Evolutionary conservation across 2,797 vertebrate genomes (phyloP).

Genomic region (Propithecus perrieri): DNA sequence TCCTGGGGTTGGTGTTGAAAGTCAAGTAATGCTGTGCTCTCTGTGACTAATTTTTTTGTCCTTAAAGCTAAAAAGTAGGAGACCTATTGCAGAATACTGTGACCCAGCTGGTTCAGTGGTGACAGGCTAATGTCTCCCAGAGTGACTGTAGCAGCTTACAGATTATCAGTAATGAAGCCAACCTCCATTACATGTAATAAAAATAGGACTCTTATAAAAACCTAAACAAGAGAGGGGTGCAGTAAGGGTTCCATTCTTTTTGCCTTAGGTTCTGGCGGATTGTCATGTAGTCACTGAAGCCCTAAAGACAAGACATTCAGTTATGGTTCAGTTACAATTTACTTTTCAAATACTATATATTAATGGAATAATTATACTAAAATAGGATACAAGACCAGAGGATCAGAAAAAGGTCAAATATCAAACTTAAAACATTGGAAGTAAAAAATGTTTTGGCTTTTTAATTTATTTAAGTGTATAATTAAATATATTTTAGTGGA

Average conservation of each 20-base stretch:
- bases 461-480: neutral
- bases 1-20: conserved; percentile 46
- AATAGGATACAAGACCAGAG: neutral
- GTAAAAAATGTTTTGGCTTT: conserved; percentile 8
- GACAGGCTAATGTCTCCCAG: conserved; percentile 69
- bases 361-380: conserved; percentile 34
- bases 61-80: conserved; percentile 37
- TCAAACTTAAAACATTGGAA: neutral
- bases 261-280: conserved; percentile 55
- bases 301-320: conserved; percentile 24
- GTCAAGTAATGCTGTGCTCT: conserved; percentile 28
- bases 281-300: conserved; percentile 35
- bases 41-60: conserved; percentile 48
- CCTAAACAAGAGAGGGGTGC: conserved; percentile 37
- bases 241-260: conserved; percentile 28
- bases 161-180: conserved; percentile 59
- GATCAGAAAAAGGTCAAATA: conserved; percentile 6
- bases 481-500: neutral
- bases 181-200: conserved; percentile 55
- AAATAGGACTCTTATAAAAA: conserved; percentile 62
- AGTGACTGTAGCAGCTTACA: conserved; percentile 59
- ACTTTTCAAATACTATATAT: conserved; percentile 32
- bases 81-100: conserved; percentile 45
- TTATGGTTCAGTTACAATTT: conserved; percentile 48
- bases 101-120: conserved; percentile 36